Conservation (phyloP, 2,888 invertebrate genomes). For the Perizoma flavofasciatum region DNA sequence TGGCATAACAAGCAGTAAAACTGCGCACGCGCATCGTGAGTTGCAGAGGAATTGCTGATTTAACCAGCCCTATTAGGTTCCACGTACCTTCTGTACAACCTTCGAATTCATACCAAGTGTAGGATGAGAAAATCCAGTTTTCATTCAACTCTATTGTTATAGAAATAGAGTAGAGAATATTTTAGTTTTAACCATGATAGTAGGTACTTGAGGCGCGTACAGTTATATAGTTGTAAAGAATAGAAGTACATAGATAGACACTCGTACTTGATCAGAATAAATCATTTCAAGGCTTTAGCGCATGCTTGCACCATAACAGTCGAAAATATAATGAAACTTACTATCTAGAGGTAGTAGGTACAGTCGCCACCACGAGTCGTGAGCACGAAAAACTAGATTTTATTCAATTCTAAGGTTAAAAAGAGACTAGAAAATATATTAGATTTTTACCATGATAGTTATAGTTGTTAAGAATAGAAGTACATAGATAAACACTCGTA, state of each 20-base stretch:
- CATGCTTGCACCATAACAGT: too few species aligned
- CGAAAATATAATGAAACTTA: too few species aligned
- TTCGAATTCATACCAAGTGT: conserved; percentile 57
- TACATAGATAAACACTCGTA: too few species aligned
- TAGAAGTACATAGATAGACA: conserved; percentile 1
- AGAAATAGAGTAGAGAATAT: conserved; percentile 10
- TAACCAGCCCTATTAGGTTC: conserved; percentile 40
- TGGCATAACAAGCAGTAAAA: conserved; percentile 44
- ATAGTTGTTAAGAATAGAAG: too few species aligned
- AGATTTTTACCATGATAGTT: too few species aligned
- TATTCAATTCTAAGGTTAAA: too few species aligned
- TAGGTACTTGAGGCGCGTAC: not conserved
- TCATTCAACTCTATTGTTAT: conserved; percentile 8
- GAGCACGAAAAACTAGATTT: too few species aligned
- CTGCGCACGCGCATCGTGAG: conserved; percentile 66
- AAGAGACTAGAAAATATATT: too few species aligned
- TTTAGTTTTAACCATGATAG: not conserved
- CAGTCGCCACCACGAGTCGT: too few species aligned
- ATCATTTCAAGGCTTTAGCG: not conserved
- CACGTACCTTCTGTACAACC: conserved; percentile 61
- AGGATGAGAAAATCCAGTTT: conserved; percentile 1
- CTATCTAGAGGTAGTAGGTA: too few species aligned
- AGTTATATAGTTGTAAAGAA: not conserved
- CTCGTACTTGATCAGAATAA: conserved; percentile 3
- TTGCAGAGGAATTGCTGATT: conserved; percentile 71